Evolutionary conservation across 2,888 invertebrate genomes (phyloP).

Genomic region (Caradrina clavipalpis): DNA sequence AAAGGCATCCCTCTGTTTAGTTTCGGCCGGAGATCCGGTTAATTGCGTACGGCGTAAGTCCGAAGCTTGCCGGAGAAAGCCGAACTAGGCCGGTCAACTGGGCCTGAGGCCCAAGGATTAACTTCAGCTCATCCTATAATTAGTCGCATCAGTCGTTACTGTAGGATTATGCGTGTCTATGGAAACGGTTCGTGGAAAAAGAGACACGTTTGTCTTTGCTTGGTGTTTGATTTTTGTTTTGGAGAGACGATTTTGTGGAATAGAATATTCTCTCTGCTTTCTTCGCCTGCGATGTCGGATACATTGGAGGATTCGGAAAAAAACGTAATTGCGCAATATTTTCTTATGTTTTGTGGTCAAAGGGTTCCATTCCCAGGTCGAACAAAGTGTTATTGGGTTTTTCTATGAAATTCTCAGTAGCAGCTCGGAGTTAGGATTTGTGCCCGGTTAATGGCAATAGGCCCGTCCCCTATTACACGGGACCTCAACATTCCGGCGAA

Average conservation of each 20-base stretch:
- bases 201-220: constrained; percentile 26
- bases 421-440: too few species aligned
- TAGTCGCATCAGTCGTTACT: constrained; percentile 62
- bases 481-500: too few species aligned
- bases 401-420: too few species aligned
- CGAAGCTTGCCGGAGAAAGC: constrained; percentile 60
- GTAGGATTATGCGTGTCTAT: constrained; percentile 57
- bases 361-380: too few species aligned
- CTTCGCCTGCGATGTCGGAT: too few species aligned
- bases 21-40: constrained; percentile 64
- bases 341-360: too few species aligned
- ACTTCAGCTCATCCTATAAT: constrained; percentile 73
- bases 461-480: too few species aligned
- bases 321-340: too few species aligned
- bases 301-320: too few species aligned
- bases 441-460: too few species aligned
- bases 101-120: constrained; percentile 63
- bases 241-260: constrained; percentile 1
- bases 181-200: constrained; percentile 40
- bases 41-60: constrained; percentile 65
- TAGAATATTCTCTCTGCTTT: background rate
- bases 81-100: constrained; percentile 52
- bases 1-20: constrained; percentile 65
- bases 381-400: too few species aligned
- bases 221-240: constrained; percentile 12